phyloP scores from a whole-genome alignment of 2,888 invertebrate genomes.

The Norana najaformis region DNA sequence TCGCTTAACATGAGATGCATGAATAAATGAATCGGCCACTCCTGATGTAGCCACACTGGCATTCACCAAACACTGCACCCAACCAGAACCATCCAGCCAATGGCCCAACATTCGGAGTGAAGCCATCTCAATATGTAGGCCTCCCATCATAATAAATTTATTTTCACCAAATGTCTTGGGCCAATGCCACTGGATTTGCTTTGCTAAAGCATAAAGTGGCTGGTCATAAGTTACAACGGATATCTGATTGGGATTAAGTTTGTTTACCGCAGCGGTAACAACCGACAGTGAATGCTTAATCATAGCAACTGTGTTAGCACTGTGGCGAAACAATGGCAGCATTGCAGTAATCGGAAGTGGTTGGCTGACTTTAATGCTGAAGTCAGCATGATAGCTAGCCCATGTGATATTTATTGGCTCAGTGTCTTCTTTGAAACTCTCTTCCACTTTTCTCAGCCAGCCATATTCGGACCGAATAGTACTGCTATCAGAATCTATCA shows the following conservation, averaged over 20 bases:
- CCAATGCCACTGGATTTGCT: conserved; percentile 51
- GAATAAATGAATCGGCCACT: conserved; percentile 46
- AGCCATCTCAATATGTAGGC: conserved; percentile 53
- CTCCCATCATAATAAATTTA: conserved; percentile 50
- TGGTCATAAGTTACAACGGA: conserved; percentile 50
- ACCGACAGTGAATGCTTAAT: conserved; percentile 40
- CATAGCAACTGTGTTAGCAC: conserved; percentile 36
- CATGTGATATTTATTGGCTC: conserved; percentile 29
- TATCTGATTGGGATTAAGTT: conserved; percentile 48
- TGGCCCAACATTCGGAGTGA: conserved; percentile 47
- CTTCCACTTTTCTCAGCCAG: conserved; percentile 31
- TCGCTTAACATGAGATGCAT: conserved; percentile 42
- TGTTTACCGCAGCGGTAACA: conserved; percentile 32
- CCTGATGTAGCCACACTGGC: conserved; percentile 46
- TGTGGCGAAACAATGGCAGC: conserved; percentile 31
- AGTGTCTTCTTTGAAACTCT: not conserved
- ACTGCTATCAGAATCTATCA: not conserved
- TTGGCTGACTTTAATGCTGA: conserved; percentile 20
- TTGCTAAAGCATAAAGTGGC: conserved; percentile 50
- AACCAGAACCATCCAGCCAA: conserved; percentile 47
- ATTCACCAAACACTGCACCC: conserved; percentile 42
- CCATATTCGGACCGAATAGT: conserved; percentile 31
- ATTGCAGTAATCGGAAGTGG: conserved; percentile 34
- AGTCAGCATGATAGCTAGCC: conserved; percentile 37
- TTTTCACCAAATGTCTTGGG: conserved; percentile 50